phyloP scores from a whole-genome alignment of 2,888 invertebrate species.

The Odontothrips loti region DNA sequence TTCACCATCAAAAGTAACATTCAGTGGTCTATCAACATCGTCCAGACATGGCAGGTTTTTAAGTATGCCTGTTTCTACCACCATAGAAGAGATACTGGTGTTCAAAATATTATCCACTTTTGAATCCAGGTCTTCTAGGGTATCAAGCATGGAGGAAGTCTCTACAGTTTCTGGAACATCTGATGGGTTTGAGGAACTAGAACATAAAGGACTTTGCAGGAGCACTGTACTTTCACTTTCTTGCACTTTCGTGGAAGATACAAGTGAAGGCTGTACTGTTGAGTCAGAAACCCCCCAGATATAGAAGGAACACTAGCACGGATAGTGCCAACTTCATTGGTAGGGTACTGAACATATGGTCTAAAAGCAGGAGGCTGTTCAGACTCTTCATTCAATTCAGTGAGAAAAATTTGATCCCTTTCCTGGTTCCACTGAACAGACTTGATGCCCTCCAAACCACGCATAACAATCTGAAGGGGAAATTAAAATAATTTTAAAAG shows the following conservation, averaged over 20 bases:
- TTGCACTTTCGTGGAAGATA: not conserved
- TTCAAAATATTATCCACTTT: not conserved
- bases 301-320: too few relatives aligned
- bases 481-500: not conserved
- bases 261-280: too few relatives aligned
- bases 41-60: not conserved
- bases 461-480: conserved; percentile 47
- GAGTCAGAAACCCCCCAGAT: too few relatives aligned
- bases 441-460: conserved; percentile 56
- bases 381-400: too few relatives aligned
- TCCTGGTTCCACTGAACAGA: conserved; percentile 55
- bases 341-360: too few relatives aligned
- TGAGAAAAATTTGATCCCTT: not conserved
- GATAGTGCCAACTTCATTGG: too few relatives aligned
- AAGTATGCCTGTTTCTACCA: not conserved
- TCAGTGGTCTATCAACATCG: not conserved
- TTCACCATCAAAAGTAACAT: not conserved
- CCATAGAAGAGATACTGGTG: not conserved
- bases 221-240: not conserved
- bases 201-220: not conserved
- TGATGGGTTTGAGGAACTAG: not conserved
- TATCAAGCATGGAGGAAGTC: not conserved
- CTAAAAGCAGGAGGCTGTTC: too few relatives aligned
- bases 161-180: not conserved
- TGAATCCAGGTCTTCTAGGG: not conserved